Evolutionary conservation across 2,113 vertebrate genomes (phyloP).

Genomic region (Cygnus atratus): DNA sequence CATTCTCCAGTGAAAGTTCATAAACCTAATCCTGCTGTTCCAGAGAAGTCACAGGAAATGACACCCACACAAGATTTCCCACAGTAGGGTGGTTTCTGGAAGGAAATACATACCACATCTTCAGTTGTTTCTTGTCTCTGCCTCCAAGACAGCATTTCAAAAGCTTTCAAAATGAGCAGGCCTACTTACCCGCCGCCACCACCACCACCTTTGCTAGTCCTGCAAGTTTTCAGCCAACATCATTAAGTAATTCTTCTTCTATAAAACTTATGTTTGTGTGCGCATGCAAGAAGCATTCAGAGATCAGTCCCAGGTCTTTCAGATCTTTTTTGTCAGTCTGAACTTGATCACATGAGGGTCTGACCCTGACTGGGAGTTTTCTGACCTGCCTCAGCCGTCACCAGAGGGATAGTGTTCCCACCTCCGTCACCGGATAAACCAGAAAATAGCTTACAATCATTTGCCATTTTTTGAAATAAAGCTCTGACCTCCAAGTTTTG

Average conservation of each 20-base stretch:
- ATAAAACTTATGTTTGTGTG: not conserved
- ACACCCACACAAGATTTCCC: conserved; percentile 14
- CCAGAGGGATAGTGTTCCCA: not conserved
- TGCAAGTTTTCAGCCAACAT: not conserved
- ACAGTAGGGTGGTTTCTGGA: not conserved
- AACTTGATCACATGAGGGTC: not conserved
- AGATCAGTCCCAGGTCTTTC: not conserved
- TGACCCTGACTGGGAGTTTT: not conserved
- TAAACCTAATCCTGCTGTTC: not conserved
- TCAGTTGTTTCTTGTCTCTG: not conserved
- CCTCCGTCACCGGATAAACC: not conserved
- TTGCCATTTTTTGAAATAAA: not conserved
- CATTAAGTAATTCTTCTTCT: not conserved
- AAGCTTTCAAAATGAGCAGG: not conserved
- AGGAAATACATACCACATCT: not conserved
- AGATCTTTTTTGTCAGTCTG: not conserved
- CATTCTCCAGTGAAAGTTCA: not conserved
- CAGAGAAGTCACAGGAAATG: not conserved
- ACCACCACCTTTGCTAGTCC: not conserved
- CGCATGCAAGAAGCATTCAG: not conserved
- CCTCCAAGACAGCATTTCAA: not conserved
- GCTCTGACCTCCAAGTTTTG: not conserved
- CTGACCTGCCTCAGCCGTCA: not conserved
- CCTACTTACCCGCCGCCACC: not conserved
- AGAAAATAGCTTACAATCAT: not conserved